Base-by-base conservation (phyloP, 2,797 vertebrate species). In the Cetoscarus ocellatus region DNA sequence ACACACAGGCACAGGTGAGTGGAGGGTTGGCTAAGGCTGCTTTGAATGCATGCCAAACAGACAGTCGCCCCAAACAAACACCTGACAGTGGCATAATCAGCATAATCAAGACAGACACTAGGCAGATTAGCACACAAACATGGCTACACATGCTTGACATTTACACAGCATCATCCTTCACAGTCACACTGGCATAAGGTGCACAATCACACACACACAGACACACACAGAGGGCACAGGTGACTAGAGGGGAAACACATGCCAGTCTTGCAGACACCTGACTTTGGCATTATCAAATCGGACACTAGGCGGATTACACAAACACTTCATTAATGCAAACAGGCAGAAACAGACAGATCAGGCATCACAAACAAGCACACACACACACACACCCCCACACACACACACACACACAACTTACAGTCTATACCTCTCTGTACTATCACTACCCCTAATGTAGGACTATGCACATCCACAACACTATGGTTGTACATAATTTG, bases 401-500 rank as follows among this genome's bases (percentile, higher is more conserved):
- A 35, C 27, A 14, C n/a, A 2, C 51, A 36, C 34, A 36, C 34
- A 53, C 51, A 53, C 51, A 36, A 15, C 27, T 35, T 51, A 27
- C 27, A 35, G 50, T 54, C 68, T 48, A 71, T 18, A 61, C 36
- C 13, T 43, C 50, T 67, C 69, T 5, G 3, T 1, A n/a, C 66
- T 72, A 71, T 27, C 36, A 7, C 10, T 47, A 18, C 53, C 7
- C 38, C 52, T 81, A 70, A 59, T 17, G 27, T 48, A 18, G 19
- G 38, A 81, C 67, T 52, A 62, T 5, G 14, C 85, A 86, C 86
- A 87, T 88, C 89, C 88, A 87, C 88, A 90, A 92, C 92, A 93
- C 92, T 94, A 93, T 94, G 93, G 86, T 91, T 54, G 89, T 93
- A 92, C 90, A 93, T 76, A 92, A 93, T 94, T 94, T 93, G 91